These are phyloP conservation scores for Acromyrmex heyeri DNA, from an alignment of 1,140 invertebrate species.

Conservation along the genomic window DNA sequence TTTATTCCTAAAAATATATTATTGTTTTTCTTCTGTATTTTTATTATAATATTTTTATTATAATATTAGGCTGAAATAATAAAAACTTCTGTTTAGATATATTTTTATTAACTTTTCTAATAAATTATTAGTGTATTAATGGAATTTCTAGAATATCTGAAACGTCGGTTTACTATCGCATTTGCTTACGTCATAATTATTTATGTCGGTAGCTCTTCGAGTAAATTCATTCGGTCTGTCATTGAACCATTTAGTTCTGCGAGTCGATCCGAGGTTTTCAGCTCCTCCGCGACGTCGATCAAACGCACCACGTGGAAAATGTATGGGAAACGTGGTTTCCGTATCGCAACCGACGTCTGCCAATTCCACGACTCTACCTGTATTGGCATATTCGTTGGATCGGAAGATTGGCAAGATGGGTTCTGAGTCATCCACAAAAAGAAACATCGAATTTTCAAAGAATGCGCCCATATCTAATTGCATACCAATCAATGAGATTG, in stretches of 20 bases:
- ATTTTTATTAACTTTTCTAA: too few relatives aligned
- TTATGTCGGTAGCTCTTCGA: background rate
- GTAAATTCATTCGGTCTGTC: background rate
- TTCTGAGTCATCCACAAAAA: constrained; percentile 63
- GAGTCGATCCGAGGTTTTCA: background rate
- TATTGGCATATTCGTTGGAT: background rate
- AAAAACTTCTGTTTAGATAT: too few relatives aligned
- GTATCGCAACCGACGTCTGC: constrained; percentile 68
- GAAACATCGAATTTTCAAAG: constrained; percentile 63
- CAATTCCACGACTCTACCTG: constrained; percentile 59
- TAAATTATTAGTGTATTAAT: too few relatives aligned
- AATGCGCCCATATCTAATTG: constrained; percentile 49
- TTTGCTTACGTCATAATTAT: constrained; percentile 5
- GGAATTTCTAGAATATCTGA: background rate
- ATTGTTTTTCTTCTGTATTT: too few relatives aligned
- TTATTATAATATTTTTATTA: too few relatives aligned
- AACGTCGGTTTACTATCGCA: too few relatives aligned
- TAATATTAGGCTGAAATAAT: too few relatives aligned
- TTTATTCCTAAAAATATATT: too few relatives aligned
- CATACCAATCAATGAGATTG: background rate
- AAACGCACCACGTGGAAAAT: background rate
- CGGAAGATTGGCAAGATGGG: constrained; percentile 45
- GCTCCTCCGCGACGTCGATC: constrained; percentile 28
- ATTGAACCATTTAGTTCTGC: constrained; percentile 7
- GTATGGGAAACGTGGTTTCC: background rate